phyloP scores from a whole-genome alignment of 2,797 vertebrate species.

The Ctenosaura bakeri region DNA sequence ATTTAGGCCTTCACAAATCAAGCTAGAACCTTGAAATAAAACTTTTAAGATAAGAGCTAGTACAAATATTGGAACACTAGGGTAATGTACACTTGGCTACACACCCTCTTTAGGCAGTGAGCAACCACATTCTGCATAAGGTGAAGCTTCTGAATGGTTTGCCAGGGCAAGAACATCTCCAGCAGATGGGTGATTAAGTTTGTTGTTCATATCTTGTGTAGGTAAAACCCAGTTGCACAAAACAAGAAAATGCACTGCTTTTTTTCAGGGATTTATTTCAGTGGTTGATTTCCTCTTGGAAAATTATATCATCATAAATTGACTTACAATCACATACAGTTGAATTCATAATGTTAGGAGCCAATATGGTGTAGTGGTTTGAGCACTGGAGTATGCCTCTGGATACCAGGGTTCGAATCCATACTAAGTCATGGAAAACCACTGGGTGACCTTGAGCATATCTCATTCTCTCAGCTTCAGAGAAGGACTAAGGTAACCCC shows the following conservation, averaged over 20 bases:
- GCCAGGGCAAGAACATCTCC: neutral
- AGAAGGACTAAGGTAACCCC: too few relatives aligned
- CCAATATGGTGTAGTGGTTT: too few relatives aligned
- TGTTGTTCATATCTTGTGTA: neutral
- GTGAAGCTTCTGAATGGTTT: neutral
- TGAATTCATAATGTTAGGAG: too few relatives aligned
- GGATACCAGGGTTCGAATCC: too few relatives aligned
- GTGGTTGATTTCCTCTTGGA: neutral
- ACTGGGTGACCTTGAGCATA: too few relatives aligned
- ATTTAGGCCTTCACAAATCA: constrained; percentile 7
- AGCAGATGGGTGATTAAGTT: neutral
- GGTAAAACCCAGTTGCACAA: neutral
- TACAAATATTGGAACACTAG: neutral
- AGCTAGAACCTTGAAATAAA: neutral
- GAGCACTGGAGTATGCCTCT: too few relatives aligned
- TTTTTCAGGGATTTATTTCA: neutral
- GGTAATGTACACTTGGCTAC: neutral
- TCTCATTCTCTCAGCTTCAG: too few relatives aligned
- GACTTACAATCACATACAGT: too few relatives aligned
- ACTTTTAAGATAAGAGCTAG: neutral
- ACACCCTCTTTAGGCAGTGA: constrained; percentile 10
- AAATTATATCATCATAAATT: too few relatives aligned
- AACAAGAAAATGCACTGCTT: neutral
- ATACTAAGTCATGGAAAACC: too few relatives aligned
- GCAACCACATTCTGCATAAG: neutral